Conservation (phyloP, 2,888 invertebrate species). For the Drosophila nigricruria region DNA sequence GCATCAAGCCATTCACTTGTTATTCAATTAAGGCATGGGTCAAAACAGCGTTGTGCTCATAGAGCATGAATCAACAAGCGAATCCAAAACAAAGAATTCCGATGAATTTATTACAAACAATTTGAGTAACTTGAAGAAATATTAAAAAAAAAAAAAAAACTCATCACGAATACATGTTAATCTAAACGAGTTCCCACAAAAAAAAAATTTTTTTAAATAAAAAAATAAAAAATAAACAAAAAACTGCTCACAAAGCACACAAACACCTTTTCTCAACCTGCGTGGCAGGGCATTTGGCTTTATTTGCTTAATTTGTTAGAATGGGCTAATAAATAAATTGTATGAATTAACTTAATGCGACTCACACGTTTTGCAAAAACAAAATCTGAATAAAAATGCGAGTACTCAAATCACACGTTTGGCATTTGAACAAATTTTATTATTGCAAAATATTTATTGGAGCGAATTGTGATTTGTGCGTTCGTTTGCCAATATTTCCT, state of each 20-base stretch:
- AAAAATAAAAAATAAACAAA: neutral
- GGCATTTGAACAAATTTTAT: slow-evolving; percentile 27
- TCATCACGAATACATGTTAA: slow-evolving; percentile 25
- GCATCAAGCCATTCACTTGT: neutral
- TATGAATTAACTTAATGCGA: slow-evolving; percentile 40
- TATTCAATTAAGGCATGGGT: slow-evolving; percentile 37
- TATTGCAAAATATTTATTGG: slow-evolving; percentile 25
- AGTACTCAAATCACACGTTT: slow-evolving; percentile 14
- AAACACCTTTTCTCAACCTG: slow-evolving; percentile 22
- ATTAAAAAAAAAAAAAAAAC: slow-evolving; percentile 1
- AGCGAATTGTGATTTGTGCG: slow-evolving; percentile 25
- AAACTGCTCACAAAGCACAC: slow-evolving; percentile 10
- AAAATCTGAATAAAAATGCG: slow-evolving; percentile 16
- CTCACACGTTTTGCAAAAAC: slow-evolving; percentile 37
- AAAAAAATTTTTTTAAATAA: neutral
- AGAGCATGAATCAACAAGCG: slow-evolving; percentile 20
- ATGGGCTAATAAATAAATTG: slow-evolving; percentile 46
- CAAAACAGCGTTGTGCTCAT: slow-evolving; percentile 10
- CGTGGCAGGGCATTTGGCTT: slow-evolving; percentile 21
- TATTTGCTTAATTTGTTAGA: slow-evolving; percentile 49
- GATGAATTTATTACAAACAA: slow-evolving; percentile 5
- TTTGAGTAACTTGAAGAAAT: slow-evolving; percentile 19
- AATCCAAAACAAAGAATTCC: slow-evolving; percentile 1
- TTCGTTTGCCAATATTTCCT: slow-evolving; percentile 61
- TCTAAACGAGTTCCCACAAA: slow-evolving; percentile 25